phyloP scores from a whole-genome alignment of 2,113 vertebrate genomes.

The Etheostoma spectabile region DNA sequence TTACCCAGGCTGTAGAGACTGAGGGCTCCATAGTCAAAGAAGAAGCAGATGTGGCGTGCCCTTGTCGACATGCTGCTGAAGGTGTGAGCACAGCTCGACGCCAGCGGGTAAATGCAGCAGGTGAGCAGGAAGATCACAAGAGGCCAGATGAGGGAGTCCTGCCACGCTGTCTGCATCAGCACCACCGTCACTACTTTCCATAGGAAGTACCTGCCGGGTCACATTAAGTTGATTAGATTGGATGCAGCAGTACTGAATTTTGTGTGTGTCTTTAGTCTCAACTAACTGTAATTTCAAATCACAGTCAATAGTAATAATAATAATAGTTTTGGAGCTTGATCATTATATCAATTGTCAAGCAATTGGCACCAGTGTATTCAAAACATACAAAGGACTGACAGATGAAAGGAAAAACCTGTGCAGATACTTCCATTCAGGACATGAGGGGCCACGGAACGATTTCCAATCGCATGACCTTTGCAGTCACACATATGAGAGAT shows the following conservation, averaged over 20 bases:
- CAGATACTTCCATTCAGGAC: background rate
- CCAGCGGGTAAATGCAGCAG: slow-evolving; percentile 89
- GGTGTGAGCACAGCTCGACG: slow-evolving; percentile 90
- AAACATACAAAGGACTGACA: background rate
- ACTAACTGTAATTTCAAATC: background rate
- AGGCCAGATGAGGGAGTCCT: slow-evolving; percentile 85
- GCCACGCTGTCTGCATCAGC: slow-evolving; percentile 74
- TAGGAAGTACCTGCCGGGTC: slow-evolving; percentile 87
- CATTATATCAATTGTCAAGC: background rate
- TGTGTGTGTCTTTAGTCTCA: background rate
- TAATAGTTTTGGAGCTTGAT: background rate
- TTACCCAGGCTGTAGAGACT: slow-evolving; percentile 89
- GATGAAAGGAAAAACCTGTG: background rate
- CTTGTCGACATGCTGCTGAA: slow-evolving; percentile 88
- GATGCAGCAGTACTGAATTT: background rate
- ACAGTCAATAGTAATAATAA: background rate
- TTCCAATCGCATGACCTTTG: background rate
- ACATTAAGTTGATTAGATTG: background rate
- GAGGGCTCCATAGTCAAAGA: slow-evolving; percentile 89
- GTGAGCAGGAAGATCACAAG: slow-evolving; percentile 86
- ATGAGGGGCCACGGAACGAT: background rate
- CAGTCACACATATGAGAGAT: background rate
- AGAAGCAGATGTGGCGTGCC: slow-evolving; percentile 89
- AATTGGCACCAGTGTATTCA: background rate
- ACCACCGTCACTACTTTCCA: slow-evolving; percentile 84